Evolutionary conservation across 2,888 invertebrate genomes (phyloP), one percentile per base, ranked within the genome.

Genomic region (Melinopterus prodromus): DNA sequence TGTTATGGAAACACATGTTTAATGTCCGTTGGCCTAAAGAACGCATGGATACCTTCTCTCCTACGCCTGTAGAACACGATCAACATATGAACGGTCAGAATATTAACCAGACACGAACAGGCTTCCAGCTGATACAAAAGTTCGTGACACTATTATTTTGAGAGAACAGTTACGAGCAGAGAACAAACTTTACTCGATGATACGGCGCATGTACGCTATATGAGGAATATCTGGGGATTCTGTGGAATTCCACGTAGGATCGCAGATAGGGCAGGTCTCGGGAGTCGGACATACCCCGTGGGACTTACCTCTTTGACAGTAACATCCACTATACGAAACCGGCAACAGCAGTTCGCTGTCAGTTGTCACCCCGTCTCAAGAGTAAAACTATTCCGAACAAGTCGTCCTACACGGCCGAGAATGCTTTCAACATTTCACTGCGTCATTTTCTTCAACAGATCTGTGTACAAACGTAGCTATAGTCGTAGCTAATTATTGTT

Each of bases 291-390:
- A 26, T 7, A 26, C 84, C 86, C 84, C 86, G 81, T 76, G 85
- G 84, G 86, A 85, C 82, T 84, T 84, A 85, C 84, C 85, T 85
- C 85, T 85, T 86, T 86, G 86, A 87, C 86, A 85, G 81, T 84
- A 87, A 87, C 87, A 87, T 86, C 85, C 85, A 84, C 85, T 84
- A 85, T 85, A 84, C 85, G 86, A 86, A 87, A 86, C 86, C 86
- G 86, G 86, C 86, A 86, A 87, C 85, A 87, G 85, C 84, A 86
- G 86, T 86, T 86, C 84, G 85, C 86, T 87, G 87, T 88, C 88
- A 87, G 85, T 86, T 87, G 88, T 87, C 87, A 87, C 84, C 86
- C 87, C 85, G 84, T 87, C 86, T 86, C 85, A 86, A 71, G 16
- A 26, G 71, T 71, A 71, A 71, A 71, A 53, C 53, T 53, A 53